A percentile compares a stretch with the other conserved stretches of the same genome.
These are phyloP conservation scores for Drosophila subobscura DNA, from an alignment of 1,140 invertebrate species.

Conservation along the genomic window DNA sequence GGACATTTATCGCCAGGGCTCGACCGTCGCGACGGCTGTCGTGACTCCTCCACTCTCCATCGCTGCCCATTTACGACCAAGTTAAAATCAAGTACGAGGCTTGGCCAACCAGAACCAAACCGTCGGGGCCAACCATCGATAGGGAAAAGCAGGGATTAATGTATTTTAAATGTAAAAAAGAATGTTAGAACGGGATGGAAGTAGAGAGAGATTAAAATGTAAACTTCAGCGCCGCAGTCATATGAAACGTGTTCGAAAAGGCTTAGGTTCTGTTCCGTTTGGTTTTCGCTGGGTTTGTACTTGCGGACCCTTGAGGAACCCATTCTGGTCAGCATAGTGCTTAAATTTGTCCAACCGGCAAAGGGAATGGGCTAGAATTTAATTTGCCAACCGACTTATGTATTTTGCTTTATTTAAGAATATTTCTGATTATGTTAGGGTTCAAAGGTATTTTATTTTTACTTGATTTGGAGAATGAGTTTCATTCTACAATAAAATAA, in stretches of 20 bases:
- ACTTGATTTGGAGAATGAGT: too few relatives aligned
- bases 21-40: constrained; percentile 36
- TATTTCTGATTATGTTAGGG: too few relatives aligned
- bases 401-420: too few relatives aligned
- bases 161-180: not conserved
- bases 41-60: constrained; percentile 53
- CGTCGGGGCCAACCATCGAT: not conserved
- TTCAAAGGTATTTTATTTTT: too few relatives aligned
- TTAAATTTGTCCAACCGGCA: constrained; percentile 58
- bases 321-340: constrained; percentile 60
- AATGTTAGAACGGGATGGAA: not conserved
- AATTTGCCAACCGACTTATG: constrained; percentile 31
- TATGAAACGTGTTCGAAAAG: constrained; percentile 80
- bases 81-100: constrained; percentile 79
- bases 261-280: constrained; percentile 36
- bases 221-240: constrained; percentile 79
- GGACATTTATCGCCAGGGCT: constrained; percentile 69
- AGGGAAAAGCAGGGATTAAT: not conserved
- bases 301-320: constrained; percentile 34
- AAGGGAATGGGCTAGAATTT: constrained; percentile 26
- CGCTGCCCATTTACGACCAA: constrained; percentile 78
- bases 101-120: constrained; percentile 6
- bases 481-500: too few relatives aligned
- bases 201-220: constrained; percentile 72
- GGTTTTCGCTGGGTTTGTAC: not conserved